Evolutionary conservation across 1,140 invertebrate genomes (phyloP).

Genomic region (Caligus rogercresseyi): DNA sequence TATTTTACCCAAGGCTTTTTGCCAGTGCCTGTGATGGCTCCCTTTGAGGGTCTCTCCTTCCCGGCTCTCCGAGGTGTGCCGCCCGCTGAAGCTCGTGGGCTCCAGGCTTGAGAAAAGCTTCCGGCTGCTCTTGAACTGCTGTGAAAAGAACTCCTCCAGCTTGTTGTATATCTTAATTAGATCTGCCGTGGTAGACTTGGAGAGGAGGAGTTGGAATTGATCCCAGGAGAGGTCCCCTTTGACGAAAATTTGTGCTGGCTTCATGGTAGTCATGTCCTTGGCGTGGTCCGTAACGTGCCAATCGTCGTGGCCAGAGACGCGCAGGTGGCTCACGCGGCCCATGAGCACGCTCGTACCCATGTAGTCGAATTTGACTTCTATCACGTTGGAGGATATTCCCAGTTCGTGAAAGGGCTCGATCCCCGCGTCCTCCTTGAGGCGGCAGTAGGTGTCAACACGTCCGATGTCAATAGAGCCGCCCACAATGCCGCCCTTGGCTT

Average conservation of each 20-base stretch:
- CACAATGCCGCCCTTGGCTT: constrained; percentile 88
- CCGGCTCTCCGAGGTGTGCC: constrained; percentile 1
- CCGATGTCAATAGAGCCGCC: constrained; percentile 80
- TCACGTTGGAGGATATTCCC: constrained; percentile 58
- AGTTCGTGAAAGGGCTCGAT: constrained; percentile 72
- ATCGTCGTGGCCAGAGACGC: constrained; percentile 55
- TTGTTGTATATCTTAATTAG: constrained; percentile 89
- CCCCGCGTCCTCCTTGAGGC: constrained; percentile 70
- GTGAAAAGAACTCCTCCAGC: constrained; percentile 87
- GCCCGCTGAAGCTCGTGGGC: constrained; percentile 36
- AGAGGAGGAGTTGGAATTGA: constrained; percentile 86
- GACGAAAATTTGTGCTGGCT: constrained; percentile 75
- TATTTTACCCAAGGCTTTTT: constrained; percentile 51
- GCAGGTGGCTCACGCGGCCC: constrained; percentile 62
- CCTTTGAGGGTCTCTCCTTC: not conserved
- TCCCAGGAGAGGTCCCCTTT: constrained; percentile 85
- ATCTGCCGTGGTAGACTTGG: constrained; percentile 86
- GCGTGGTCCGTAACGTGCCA: constrained; percentile 44
- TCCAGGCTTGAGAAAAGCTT: constrained; percentile 60
- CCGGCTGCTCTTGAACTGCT: constrained; percentile 83
- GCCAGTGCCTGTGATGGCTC: constrained; percentile 63
- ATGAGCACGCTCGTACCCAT: constrained; percentile 83
- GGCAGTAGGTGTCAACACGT: constrained; percentile 65
- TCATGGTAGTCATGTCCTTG: constrained; percentile 28
- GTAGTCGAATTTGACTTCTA: constrained; percentile 79